phyloP scores from a whole-genome alignment of 2,888 invertebrate species.

The Bombylius discolor region DNA sequence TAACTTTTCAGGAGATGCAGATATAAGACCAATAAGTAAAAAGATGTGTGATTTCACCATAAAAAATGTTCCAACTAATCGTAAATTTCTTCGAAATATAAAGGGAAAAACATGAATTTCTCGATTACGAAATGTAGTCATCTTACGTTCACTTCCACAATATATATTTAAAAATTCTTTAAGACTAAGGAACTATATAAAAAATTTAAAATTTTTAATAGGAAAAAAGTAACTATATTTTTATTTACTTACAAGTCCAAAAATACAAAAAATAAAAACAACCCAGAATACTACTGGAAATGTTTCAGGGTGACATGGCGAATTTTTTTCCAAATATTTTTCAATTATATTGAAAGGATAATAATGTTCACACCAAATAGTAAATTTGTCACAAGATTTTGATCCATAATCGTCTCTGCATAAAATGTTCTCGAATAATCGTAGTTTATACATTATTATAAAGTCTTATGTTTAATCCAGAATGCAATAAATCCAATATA shows the following conservation, averaged over 20 bases:
- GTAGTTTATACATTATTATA: conserved; percentile 9
- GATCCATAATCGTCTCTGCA: conserved; percentile 4
- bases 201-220: not conserved
- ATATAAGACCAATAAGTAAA: conserved; percentile 16
- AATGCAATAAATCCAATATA: too few relatives aligned
- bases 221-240: not conserved
- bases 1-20: conserved; percentile 20
- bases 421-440: conserved; percentile 8
- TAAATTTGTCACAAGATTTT: conserved; percentile 10
- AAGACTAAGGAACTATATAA: conserved; percentile 4
- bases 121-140: conserved; percentile 18
- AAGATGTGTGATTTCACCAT: conserved; percentile 20
- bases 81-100: conserved; percentile 20
- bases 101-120: conserved; percentile 19
- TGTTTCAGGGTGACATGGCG: conserved; percentile 17
- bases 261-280: conserved; percentile 16
- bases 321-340: not conserved
- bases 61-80: conserved; percentile 20
- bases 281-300: conserved; percentile 24
- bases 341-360: not conserved
- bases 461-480: too few relatives aligned
- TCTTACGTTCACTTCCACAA: conserved; percentile 3
- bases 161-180: conserved; percentile 11
- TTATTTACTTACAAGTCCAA: conserved; percentile 20
- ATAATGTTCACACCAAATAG: conserved; percentile 21